Base-by-base conservation (phyloP, 2,797 vertebrate genomes). In the Xenopus petersii region DNA sequence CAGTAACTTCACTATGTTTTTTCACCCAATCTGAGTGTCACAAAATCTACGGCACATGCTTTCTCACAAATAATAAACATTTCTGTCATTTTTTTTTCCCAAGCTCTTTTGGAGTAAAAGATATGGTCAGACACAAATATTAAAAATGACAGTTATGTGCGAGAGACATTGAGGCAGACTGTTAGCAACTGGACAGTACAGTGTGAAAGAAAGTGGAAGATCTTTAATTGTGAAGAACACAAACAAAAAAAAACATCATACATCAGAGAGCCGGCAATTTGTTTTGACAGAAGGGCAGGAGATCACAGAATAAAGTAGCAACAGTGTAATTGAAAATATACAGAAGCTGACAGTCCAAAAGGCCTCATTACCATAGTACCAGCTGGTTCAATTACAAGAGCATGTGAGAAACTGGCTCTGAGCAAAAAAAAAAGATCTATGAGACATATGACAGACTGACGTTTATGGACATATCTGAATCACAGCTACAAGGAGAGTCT, bases 251-350 rank as follows among this genome's bases (percentile, higher is more conserved):
- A 77, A 77, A 46, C 51, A 70, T 81, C 71, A 82, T 67, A 82
- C 65, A 61, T 82, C 77, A 82, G 67, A 73, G 60, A 10, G 17
- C 24, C 79, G 67, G 26, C 84, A 86, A 87, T 82, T 70, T 76
- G 15, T 80, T 81, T 84, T 66, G 80, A 85, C 76, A 84, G 79
- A 67, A 86, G 75, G 67, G 75, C 30, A 81, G 61, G 79, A 83
- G 75, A 80, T 80, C 71, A 84, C 49, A 51, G 76, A 84, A 86
- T 67, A 71, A 85, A 81, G 81, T 65, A 74, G 81, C 81, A 84
- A 51, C 17, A 51, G 62, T 71, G 9, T 80, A 86, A 86, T 84
- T 80, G 81, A 70, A 85, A 84, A 79, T 73, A 81, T 3, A 80
- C 17, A 74, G 49, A 77, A 47, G 33, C 55, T 81, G 79, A 75